phyloP scores from a whole-genome alignment of 2,113 vertebrate species.

The Petromus typicus region DNA sequence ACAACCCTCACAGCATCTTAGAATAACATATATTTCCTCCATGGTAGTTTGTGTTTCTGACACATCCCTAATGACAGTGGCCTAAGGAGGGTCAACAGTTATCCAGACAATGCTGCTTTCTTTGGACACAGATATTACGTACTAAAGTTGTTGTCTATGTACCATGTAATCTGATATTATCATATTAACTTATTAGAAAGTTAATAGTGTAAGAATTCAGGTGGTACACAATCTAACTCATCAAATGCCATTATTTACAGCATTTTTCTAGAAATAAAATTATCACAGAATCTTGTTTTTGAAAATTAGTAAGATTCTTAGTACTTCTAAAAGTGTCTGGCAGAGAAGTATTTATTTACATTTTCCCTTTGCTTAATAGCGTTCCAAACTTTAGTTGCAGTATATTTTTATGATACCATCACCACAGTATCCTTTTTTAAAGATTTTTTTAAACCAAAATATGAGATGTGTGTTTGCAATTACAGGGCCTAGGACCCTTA shows the following conservation, averaged over 20 bases:
- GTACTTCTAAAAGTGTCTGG: slow-evolving; percentile 63
- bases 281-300: slow-evolving; percentile 53
- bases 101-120: neutral
- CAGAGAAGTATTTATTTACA: slow-evolving; percentile 26
- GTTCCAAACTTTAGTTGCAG: slow-evolving; percentile 23
- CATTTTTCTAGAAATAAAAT: slow-evolving; percentile 47
- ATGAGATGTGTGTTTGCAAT: slow-evolving; percentile 40
- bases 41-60: neutral
- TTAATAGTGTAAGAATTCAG: neutral
- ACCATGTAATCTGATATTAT: neutral
- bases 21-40: neutral
- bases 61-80: neutral
- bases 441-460: neutral
- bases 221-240: slow-evolving; percentile 33
- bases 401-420: slow-evolving; percentile 34
- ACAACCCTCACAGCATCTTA: neutral
- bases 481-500: slow-evolving; percentile 47
- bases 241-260: slow-evolving; percentile 63
- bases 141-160: neutral
- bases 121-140: neutral
- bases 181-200: neutral
- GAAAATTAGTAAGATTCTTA: slow-evolving; percentile 67
- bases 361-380: slow-evolving; percentile 21
- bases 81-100: neutral
- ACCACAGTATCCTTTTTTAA: neutral